phyloP scores from a whole-genome alignment of 35 echinoderm and acorn worm species.

The Nesometra sesokonis region DNA sequence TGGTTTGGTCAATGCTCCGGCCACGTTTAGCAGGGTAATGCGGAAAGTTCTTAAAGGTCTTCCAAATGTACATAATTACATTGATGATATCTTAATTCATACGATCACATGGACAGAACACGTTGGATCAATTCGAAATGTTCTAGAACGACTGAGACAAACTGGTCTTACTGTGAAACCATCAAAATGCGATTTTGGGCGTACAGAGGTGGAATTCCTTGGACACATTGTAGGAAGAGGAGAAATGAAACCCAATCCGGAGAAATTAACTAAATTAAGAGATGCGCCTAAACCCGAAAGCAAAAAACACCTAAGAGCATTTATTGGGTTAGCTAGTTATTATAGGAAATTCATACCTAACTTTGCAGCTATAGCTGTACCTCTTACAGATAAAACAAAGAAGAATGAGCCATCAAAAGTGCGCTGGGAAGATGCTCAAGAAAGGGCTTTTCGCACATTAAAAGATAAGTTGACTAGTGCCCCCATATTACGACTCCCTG shows the following conservation, averaged over 20 bases:
- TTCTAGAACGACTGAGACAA: conserved; percentile 1
- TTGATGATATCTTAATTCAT: too few relatives aligned
- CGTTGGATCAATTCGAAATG: background rate
- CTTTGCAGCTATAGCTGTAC: conserved; percentile 21
- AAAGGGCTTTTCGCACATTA: background rate
- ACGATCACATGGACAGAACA: too few relatives aligned
- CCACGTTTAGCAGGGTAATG: too few relatives aligned
- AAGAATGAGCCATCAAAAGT: conserved; percentile 15
- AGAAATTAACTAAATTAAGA: too few relatives aligned
- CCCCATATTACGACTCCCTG: conserved; percentile 24
- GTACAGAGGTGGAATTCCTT: conserved; percentile 10
- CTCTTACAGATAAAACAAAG: too few relatives aligned
- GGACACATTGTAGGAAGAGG: conserved; percentile 8
- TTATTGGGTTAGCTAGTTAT: background rate
- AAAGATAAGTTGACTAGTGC: background rate
- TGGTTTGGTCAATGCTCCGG: background rate
- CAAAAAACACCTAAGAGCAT: background rate
- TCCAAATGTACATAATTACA: too few relatives aligned
- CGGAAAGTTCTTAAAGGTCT: too few relatives aligned
- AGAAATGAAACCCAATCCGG: background rate
- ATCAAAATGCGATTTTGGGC: conserved; percentile 29
- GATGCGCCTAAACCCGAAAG: background rate
- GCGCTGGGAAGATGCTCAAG: conserved; percentile 2
- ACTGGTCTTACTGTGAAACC: conserved; percentile 17
- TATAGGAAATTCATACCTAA: too few relatives aligned